Conservation (phyloP, 2,888 invertebrate species). For the Nephrotoma appendiculata region DNA sequence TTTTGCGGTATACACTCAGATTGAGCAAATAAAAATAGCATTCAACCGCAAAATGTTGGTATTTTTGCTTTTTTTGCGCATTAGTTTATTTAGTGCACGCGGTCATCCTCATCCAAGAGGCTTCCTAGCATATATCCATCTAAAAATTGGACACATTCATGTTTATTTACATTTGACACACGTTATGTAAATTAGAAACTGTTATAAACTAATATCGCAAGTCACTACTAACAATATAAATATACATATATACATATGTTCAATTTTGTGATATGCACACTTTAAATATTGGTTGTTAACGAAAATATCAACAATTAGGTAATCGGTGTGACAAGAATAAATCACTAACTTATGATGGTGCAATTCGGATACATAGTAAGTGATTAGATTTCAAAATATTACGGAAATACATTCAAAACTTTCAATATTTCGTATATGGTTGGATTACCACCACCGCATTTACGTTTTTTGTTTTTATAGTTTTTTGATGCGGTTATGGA, state of each 20-base stretch:
- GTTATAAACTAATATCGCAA: background rate
- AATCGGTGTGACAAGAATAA: background rate
- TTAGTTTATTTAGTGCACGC: background rate
- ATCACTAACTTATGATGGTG: background rate
- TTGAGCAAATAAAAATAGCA: background rate
- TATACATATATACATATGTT: background rate
- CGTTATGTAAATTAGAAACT: background rate
- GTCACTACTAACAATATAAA: background rate
- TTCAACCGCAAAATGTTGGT: background rate
- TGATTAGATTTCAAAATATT: background rate
- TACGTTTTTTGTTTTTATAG: background rate
- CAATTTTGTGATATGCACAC: background rate
- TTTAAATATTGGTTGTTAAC: background rate
- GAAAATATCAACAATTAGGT: background rate
- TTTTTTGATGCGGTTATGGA: background rate
- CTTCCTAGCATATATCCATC: too few species aligned
- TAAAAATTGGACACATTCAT: background rate
- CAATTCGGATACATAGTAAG: background rate
- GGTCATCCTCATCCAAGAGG: background rate
- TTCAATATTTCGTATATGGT: background rate
- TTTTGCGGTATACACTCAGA: background rate
- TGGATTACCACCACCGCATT: background rate
- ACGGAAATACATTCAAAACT: background rate
- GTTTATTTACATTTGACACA: background rate
- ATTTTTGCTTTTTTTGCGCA: background rate